Evolutionary conservation across 2,113 vertebrate genomes (phyloP).

Genomic region (Leucosticte australis): DNA sequence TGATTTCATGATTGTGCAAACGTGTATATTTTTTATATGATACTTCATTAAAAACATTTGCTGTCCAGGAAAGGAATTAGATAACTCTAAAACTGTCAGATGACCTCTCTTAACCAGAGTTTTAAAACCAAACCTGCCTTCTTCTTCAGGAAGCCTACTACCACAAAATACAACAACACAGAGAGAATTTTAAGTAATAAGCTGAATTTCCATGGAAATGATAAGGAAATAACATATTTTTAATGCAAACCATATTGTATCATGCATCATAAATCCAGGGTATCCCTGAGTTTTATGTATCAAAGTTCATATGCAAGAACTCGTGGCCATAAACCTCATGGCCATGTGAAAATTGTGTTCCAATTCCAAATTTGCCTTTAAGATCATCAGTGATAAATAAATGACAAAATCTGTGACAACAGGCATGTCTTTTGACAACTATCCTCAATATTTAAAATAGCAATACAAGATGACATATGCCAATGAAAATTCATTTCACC

Average conservation of each 20-base stretch:
- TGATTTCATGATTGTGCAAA: not conserved
- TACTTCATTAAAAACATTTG: not conserved
- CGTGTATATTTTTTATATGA: not conserved
- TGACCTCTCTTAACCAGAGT: not conserved
- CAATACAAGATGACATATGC: not conserved
- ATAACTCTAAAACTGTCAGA: not conserved
- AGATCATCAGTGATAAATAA: not conserved
- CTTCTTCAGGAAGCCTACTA: not conserved
- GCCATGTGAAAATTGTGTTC: not conserved
- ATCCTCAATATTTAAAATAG: slow-evolving; percentile 18
- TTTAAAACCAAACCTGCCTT: not conserved
- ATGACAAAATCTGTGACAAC: not conserved
- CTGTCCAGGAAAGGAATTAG: not conserved
- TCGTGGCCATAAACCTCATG: not conserved
- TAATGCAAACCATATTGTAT: not conserved
- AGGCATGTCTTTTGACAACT: not conserved
- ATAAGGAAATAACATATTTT: not conserved
- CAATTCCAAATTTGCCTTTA: not conserved
- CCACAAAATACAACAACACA: rapidly evolving
- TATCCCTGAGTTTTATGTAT: not conserved
- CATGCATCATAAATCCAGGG: rapidly evolving
- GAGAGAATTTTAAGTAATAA: not conserved
- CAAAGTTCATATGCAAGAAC: not conserved
- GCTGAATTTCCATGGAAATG: not conserved
- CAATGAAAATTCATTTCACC: not conserved